A percentile compares a stretch with the other conserved stretches of the same genome.
Conservation (phyloP, 2,113 vertebrate genomes). For the Meleagris gallopavo region DNA sequence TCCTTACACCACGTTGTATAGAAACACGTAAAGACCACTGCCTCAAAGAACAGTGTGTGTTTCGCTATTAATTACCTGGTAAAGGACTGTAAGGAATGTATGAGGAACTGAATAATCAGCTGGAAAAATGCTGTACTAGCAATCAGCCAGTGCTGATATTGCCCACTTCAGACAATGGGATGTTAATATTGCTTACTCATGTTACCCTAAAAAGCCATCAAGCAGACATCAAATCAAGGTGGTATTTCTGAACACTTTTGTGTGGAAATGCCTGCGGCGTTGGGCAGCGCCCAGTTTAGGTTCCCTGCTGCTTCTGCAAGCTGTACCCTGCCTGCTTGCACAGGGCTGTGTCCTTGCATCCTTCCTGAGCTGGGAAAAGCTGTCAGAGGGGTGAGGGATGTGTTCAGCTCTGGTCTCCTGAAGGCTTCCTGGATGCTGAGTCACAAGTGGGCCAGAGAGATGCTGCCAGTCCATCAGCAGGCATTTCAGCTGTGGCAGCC, state of each 20-base stretch:
- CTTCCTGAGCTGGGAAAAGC: neutral
- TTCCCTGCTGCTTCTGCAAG: neutral
- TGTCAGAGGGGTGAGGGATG: neutral
- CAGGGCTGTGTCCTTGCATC: rapidly evolving
- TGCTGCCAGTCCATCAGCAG: neutral
- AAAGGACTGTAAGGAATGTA: neutral
- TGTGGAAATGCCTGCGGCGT: rapidly evolving
- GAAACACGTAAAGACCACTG: neutral
- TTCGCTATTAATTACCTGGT: neutral
- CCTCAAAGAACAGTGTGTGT: neutral
- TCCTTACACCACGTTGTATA: neutral
- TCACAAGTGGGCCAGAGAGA: conserved; percentile 2
- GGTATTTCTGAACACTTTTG: neutral
- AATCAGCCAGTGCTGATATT: neutral
- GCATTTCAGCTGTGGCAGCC: neutral
- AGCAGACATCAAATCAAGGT: neutral
- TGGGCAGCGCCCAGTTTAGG: neutral
- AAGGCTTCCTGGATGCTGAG: conserved; percentile 46
- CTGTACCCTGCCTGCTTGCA: neutral
- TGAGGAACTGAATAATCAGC: neutral
- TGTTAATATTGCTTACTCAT: neutral
- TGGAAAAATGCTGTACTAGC: neutral
- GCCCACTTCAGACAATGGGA: neutral
- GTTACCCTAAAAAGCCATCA: neutral
- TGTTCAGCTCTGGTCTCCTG: neutral